Conservation (phyloP, 2,888 invertebrate species). For the Nephrocerus scutellatus region DNA sequence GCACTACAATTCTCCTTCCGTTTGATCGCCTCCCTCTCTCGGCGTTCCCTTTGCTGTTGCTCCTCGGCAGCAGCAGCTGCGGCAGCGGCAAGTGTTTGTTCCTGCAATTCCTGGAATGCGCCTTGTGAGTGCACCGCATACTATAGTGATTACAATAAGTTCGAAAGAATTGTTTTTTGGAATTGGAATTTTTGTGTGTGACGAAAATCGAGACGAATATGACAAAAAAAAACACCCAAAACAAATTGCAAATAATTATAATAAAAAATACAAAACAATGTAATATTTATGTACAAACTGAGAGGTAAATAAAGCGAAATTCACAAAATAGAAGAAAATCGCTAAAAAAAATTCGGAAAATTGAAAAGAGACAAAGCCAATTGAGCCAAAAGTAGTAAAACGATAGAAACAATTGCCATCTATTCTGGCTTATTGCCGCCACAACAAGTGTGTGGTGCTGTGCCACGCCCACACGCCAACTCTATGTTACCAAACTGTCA, state of each 20-base stretch:
- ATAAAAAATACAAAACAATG: too few species aligned
- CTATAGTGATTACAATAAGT: constrained; percentile 44
- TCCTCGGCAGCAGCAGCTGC: constrained; percentile 72
- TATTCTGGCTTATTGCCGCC: too few species aligned
- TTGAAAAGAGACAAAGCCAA: constrained; percentile 5
- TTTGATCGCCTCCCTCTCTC: constrained; percentile 80
- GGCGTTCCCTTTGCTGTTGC: constrained; percentile 64
- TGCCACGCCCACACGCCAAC: too few species aligned
- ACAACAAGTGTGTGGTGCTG: too few species aligned
- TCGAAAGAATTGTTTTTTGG: constrained; percentile 30
- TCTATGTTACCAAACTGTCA: too few species aligned
- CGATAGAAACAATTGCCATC: too few species aligned
- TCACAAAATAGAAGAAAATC: constrained; percentile 3
- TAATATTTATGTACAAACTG: too few species aligned
- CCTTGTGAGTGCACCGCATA: constrained; percentile 49
- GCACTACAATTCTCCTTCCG: constrained; percentile 96
- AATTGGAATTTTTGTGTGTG: constrained; percentile 16
- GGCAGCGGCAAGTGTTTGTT: constrained; percentile 53
- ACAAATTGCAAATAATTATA: too few species aligned
- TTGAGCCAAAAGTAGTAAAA: neutral
- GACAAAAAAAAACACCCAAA: constrained; percentile 13
- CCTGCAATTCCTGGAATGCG: constrained; percentile 71
- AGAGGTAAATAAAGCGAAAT: constrained; percentile 14
- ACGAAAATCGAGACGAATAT: constrained; percentile 6
- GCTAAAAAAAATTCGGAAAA: constrained; percentile 6